phyloP scores from a whole-genome alignment of 2,113 vertebrate genomes.

The Marcusenius ussheri region DNA sequence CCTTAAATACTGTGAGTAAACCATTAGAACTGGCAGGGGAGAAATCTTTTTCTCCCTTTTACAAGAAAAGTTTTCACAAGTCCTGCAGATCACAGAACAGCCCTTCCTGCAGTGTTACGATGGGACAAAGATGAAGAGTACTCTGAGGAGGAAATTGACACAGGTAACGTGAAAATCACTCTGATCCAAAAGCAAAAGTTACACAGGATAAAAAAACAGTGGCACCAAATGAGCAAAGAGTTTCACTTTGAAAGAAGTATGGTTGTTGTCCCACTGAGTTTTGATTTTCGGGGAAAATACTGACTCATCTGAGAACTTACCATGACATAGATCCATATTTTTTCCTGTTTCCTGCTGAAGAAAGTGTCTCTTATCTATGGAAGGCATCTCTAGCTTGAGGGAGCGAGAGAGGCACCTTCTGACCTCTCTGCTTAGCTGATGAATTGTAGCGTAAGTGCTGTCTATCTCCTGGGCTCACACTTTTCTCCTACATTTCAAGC shows the following conservation, averaged over 20 bases:
- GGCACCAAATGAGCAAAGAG: background rate
- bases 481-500: background rate
- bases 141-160: background rate
- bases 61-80: background rate
- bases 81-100: background rate
- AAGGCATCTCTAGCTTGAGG: background rate
- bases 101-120: background rate
- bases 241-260: background rate
- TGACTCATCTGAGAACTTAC: conserved; percentile 27
- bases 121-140: background rate
- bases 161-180: background rate
- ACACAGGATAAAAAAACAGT: background rate
- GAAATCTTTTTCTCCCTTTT: background rate
- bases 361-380: background rate
- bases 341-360: background rate
- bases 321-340: background rate
- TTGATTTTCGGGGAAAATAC: conserved; percentile 24
- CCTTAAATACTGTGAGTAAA: background rate
- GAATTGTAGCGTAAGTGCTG: background rate
- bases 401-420: background rate
- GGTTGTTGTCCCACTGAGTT: background rate
- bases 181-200: background rate
- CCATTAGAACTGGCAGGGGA: background rate
- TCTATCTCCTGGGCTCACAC: conserved; percentile 11
- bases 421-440: background rate